phyloP scores from a whole-genome alignment of 1,140 invertebrate genomes.

The Nasonia giraulti region DNA sequence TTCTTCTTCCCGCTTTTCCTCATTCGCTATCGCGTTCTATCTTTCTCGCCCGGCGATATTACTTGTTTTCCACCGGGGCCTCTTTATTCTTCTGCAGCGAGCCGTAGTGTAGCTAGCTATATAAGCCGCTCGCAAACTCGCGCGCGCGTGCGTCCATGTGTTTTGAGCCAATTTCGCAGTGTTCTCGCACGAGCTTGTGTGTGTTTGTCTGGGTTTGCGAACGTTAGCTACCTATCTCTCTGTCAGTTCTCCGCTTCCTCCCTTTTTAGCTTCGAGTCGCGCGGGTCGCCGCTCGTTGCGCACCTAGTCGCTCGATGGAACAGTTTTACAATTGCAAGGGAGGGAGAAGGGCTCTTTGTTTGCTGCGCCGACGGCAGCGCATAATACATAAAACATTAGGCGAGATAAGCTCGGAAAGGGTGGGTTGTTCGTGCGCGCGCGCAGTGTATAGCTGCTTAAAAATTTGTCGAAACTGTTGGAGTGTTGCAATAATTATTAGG shows the following conservation, averaged over 20 bases:
- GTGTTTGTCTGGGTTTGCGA: background rate
- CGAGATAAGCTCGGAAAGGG: conserved; percentile 10
- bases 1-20: background rate
- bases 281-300: background rate
- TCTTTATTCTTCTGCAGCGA: conserved; percentile 10
- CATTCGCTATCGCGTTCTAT: background rate
- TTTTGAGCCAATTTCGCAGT: no score
- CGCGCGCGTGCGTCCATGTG: background rate
- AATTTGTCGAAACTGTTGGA: conserved; percentile 29
- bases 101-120: no score
- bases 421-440: background rate
- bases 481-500: conserved; percentile 19
- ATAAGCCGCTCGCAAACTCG: background rate
- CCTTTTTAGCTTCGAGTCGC: background rate
- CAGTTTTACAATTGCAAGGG: conserved; percentile 23
- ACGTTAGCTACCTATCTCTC: background rate
- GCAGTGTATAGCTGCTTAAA: conserved; percentile 15
- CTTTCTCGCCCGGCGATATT: background rate
- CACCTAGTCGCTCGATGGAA: background rate
- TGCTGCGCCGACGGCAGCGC: background rate
- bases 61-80: background rate
- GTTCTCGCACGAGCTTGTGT: background rate
- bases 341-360: conserved; percentile 17
- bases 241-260: background rate
- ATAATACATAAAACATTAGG: conserved; percentile 43